phyloP scores from a whole-genome alignment of 2,888 invertebrate species.

The Parochlus steinenii region DNA sequence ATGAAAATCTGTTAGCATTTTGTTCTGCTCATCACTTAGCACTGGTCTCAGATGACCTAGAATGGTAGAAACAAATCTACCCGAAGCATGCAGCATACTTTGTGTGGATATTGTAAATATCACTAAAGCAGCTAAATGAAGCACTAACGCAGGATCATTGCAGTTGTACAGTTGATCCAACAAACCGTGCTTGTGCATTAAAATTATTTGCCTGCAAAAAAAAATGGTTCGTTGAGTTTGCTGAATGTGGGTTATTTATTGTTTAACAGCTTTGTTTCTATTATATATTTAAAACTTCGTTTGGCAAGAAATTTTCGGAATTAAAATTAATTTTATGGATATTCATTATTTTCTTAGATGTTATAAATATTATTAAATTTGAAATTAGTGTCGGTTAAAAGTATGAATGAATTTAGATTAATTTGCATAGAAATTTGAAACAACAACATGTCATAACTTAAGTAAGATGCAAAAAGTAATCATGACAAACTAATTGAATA shows the following conservation, averaged over 20 bases:
- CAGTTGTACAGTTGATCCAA: slow-evolving; percentile 58
- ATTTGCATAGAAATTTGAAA: too few relatives aligned
- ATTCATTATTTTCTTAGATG: too few relatives aligned
- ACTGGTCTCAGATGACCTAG: slow-evolving; percentile 53
- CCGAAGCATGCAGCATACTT: slow-evolving; percentile 79
- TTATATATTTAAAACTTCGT: too few relatives aligned
- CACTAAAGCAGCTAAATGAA: slow-evolving; percentile 61
- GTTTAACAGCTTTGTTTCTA: too few relatives aligned
- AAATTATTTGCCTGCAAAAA: slow-evolving; percentile 45
- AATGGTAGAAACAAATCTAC: slow-evolving; percentile 75
- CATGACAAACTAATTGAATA: too few relatives aligned
- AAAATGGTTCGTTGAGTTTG: slow-evolving; percentile 4
- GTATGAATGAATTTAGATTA: background rate
- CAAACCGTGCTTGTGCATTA: slow-evolving; percentile 66
- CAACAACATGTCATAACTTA: too few relatives aligned
- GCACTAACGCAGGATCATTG: slow-evolving; percentile 57
- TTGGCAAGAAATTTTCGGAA: too few relatives aligned
- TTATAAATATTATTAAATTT: too few relatives aligned
- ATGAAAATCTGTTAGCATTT: slow-evolving; percentile 52
- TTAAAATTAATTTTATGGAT: too few relatives aligned
- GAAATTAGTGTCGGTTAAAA: slow-evolving; percentile 3
- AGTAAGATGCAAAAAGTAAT: too few relatives aligned
- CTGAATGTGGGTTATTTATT: too few relatives aligned
- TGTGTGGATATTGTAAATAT: slow-evolving; percentile 69
- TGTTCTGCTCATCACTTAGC: slow-evolving; percentile 46